Percentiles rank a stretch among this genome's conserved stretches.
Conservation (phyloP, 2,888 invertebrate genomes). For the Pimpla rufipes region DNA sequence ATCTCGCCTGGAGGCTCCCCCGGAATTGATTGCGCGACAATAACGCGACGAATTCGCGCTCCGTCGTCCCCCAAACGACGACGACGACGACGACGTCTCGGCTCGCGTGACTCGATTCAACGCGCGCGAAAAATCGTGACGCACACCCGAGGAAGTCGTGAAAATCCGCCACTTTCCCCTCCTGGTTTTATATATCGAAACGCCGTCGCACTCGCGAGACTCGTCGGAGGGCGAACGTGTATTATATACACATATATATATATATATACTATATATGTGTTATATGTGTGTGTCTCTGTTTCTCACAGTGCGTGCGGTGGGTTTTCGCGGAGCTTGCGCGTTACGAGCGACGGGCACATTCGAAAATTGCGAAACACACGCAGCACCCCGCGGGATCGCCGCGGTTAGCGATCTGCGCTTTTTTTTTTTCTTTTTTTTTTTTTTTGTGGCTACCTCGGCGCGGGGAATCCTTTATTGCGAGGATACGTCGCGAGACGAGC, state of each 20-base stretch:
- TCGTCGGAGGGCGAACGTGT: background rate
- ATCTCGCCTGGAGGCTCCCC: constrained; percentile 64
- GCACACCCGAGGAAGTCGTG: background rate
- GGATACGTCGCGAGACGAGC: background rate
- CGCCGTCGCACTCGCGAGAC: constrained; percentile 35
- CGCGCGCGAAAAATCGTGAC: background rate
- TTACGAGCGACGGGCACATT: constrained; percentile 37
- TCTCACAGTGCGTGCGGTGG: too few relatives aligned
- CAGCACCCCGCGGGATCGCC: background rate
- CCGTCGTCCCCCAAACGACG: background rate
- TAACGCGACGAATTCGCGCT: background rate
- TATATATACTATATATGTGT: constrained; percentile 8
- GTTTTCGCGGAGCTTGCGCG: constrained; percentile 59
- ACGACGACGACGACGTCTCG: background rate
- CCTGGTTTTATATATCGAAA: constrained; percentile 32
- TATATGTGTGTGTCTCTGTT: too few relatives aligned
- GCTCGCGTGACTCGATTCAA: background rate
- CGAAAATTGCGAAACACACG: constrained; percentile 41
- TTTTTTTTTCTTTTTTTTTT: background rate
- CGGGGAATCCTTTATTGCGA: background rate
- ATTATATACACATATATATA: constrained; percentile 16
- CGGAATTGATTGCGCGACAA: constrained; percentile 22
- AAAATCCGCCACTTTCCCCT: constrained; percentile 40
- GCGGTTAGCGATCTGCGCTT: background rate
- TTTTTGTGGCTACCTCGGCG: background rate